Conservation (phyloP, 2,113 vertebrate species). For the Ornithorhynchus anatinus region DNA sequence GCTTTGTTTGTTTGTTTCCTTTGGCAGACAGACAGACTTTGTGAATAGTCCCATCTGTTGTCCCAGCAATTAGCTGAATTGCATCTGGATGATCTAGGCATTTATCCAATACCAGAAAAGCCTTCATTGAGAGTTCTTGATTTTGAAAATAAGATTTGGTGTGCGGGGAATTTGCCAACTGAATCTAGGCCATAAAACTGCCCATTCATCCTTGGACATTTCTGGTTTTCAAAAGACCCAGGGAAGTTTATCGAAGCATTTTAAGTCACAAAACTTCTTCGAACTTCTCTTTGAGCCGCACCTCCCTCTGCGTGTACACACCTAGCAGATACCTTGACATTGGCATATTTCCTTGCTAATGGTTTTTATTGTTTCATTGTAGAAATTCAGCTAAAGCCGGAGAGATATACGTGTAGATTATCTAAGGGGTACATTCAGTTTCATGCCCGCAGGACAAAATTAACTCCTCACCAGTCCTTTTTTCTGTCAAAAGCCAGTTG, state of each 20-base stretch:
- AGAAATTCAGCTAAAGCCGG: not conserved
- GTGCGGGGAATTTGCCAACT: slow-evolving; percentile 21
- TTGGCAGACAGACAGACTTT: slow-evolving; percentile 31
- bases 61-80: slow-evolving; percentile 42
- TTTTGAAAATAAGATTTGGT: slow-evolving; percentile 36
- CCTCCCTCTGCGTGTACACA: not conserved
- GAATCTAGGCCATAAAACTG: slow-evolving; percentile 12
- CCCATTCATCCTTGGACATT: slow-evolving; percentile 16
- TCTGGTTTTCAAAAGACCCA: not conserved
- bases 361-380: not conserved
- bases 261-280: slow-evolving; percentile 36
- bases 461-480: no score
- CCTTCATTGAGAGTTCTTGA: slow-evolving; percentile 20
- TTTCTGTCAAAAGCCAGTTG: no score
- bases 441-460: no score
- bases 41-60: slow-evolving; percentile 54
- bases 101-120: slow-evolving; percentile 8
- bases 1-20: not conserved
- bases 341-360: no score
- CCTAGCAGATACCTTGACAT: not conserved
- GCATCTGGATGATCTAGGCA: slow-evolving; percentile 25
- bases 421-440: no score
- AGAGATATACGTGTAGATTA: no score
- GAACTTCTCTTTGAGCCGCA: not conserved
- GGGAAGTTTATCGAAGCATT: slow-evolving; percentile 9